phyloP scores from a whole-genome alignment of 1,140 invertebrate species.

The Sarcophaga peregrina region DNA sequence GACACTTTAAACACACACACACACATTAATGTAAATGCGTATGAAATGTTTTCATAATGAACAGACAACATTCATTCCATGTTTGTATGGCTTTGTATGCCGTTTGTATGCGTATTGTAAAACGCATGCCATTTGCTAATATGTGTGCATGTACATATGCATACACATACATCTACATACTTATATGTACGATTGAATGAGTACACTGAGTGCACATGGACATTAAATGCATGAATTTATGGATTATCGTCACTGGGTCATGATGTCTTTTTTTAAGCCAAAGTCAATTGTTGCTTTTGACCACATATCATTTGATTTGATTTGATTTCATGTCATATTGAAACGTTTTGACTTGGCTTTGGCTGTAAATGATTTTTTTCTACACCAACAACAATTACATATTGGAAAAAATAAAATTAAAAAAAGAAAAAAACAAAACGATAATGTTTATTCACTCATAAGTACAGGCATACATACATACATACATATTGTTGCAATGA shows the following conservation, averaged over 20 bases:
- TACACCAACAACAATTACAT: too few species aligned
- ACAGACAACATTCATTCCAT: not conserved
- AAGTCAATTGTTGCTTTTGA: not conserved
- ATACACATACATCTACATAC: too few species aligned
- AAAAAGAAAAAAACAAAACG: too few species aligned
- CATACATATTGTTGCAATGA: too few species aligned
- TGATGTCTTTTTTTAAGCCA: not conserved
- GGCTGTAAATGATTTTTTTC: too few species aligned
- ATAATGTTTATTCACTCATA: too few species aligned
- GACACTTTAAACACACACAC: not conserved
- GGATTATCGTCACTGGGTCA: slow-evolving; percentile 14
- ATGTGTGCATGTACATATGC: not conserved
- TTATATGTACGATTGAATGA: too few species aligned
- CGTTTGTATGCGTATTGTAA: not conserved
- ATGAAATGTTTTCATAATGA: not conserved
- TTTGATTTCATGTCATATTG: too few species aligned
- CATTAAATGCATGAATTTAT: not conserved
- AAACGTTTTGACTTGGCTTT: too few species aligned
- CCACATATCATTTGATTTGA: not conserved
- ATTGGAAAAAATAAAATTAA: too few species aligned
- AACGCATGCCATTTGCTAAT: slow-evolving; percentile 8
- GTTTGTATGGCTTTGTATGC: not conserved
- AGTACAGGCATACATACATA: too few species aligned
- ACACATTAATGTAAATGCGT: not conserved
- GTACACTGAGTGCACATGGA: too few species aligned